Evolutionary conservation across 2,888 invertebrate genomes (phyloP).

Genomic region (Eupithecia subfuscata): DNA sequence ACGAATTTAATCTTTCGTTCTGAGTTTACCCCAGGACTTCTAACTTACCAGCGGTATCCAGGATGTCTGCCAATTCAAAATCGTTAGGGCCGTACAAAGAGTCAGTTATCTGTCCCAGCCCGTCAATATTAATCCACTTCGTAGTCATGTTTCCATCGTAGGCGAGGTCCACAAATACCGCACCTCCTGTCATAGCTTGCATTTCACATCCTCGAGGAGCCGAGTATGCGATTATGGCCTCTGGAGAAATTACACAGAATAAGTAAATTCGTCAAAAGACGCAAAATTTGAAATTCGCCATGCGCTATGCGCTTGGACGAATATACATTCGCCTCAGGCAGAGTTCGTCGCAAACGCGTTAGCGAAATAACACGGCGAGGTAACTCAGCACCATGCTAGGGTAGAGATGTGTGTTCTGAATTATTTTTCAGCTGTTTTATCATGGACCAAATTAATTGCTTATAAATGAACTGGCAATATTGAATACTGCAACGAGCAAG

Average conservation of each 20-base stretch:
- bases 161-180: constrained; percentile 89
- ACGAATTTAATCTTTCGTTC: background rate
- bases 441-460: background rate
- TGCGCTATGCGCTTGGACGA: constrained; percentile 30
- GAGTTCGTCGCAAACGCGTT: constrained; percentile 31
- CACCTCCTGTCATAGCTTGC: constrained; percentile 86
- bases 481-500: background rate
- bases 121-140: constrained; percentile 84
- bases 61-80: constrained; percentile 84
- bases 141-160: constrained; percentile 88
- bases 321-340: constrained; percentile 46
- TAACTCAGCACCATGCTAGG: constrained; percentile 20
- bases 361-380: constrained; percentile 55
- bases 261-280: constrained; percentile 50
- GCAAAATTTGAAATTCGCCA: constrained; percentile 50
- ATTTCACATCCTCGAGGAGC: constrained; percentile 86
- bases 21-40: background rate
- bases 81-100: constrained; percentile 88
- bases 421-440: background rate
- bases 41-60: constrained; percentile 82
- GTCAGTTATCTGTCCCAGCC: constrained; percentile 93
- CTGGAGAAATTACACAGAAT: constrained; percentile 73
- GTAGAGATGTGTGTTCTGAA: background rate
- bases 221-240: constrained; percentile 87
- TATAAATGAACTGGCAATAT: background rate